These are phyloP conservation scores for Erethizon dorsatum DNA, from an alignment of 2,797 vertebrate genomes.

Conservation along the genomic window DNA sequence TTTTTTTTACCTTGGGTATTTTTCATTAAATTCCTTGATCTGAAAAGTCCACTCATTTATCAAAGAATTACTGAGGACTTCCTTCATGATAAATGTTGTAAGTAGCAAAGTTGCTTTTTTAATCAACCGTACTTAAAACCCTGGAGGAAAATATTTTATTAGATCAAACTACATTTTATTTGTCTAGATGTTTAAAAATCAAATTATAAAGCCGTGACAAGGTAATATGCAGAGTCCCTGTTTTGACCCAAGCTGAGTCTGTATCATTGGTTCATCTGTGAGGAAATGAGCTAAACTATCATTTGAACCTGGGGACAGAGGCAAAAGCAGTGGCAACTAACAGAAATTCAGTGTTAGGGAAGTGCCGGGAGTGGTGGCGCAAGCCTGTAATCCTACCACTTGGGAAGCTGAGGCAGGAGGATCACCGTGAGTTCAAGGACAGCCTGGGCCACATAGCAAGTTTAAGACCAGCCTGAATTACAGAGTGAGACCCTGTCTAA, in stretches of 20 bases:
- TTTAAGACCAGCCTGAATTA: no score
- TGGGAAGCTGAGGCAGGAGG: no score
- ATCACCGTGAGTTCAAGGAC: no score
- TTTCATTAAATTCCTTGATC: not conserved
- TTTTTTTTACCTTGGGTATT: not conserved
- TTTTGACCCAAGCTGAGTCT: not conserved
- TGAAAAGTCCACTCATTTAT: not conserved
- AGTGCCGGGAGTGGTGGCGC: no score
- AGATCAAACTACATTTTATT: slow-evolving; percentile 21
- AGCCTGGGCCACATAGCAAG: no score
- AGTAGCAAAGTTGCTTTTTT: not conserved
- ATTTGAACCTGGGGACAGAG: no score
- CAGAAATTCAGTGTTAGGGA: no score
- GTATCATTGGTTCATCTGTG: no score
- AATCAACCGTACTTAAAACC: not conserved
- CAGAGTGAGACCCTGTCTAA: no score
- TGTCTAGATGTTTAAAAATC: not conserved
- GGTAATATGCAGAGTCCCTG: not conserved
- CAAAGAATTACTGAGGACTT: not conserved
- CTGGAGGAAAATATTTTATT: slow-evolving; percentile 21
- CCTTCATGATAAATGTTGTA: not conserved
- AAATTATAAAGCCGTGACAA: not conserved
- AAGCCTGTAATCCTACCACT: no score
- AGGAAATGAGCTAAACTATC: no score
- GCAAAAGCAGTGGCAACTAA: no score